Percentiles rank a stretch among this genome's conserved stretches.
phyloP scores from a whole-genome alignment of 2,888 invertebrate species.

The Onthophagus sagittarius region DNA sequence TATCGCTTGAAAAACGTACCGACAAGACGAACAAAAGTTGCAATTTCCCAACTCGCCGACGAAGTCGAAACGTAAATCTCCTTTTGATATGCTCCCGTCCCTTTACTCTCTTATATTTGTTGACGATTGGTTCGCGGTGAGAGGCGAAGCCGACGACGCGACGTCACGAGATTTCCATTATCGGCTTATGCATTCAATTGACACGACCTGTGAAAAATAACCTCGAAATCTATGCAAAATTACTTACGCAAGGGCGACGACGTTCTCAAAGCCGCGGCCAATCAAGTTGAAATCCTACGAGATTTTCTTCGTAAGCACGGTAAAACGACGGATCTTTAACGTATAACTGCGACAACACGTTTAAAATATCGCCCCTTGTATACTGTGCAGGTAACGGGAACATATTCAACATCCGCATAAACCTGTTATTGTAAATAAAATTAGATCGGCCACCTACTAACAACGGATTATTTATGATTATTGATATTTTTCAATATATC shows the following conservation, averaged over 20 bases:
- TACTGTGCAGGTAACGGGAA: background rate
- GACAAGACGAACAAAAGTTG: background rate
- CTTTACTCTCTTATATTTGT: constrained; percentile 5
- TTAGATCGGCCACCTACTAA: too few relatives aligned
- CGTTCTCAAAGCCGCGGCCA: constrained; percentile 21
- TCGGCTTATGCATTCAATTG: constrained; percentile 23
- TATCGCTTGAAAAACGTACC: background rate
- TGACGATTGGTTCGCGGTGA: constrained; percentile 10
- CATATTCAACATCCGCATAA: background rate
- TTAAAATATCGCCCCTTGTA: background rate
- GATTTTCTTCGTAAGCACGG: constrained; percentile 15
- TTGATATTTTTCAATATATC: too few relatives aligned
- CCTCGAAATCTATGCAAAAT: constrained; percentile 25
- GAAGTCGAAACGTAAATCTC: background rate
- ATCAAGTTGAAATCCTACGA: constrained; percentile 24
- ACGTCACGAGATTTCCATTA: constrained; percentile 15
- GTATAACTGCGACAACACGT: constrained; percentile 2
- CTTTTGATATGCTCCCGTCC: background rate
- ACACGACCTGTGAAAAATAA: constrained; percentile 25
- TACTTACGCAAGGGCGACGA: constrained; percentile 16
- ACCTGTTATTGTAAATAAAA: too few relatives aligned
- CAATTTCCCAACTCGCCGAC: background rate
- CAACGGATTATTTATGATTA: too few relatives aligned
- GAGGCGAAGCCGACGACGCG: constrained; percentile 3
- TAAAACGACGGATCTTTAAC: background rate